Conservation (phyloP, 2,797 vertebrate genomes). For the Enteromius fasciolatus region DNA sequence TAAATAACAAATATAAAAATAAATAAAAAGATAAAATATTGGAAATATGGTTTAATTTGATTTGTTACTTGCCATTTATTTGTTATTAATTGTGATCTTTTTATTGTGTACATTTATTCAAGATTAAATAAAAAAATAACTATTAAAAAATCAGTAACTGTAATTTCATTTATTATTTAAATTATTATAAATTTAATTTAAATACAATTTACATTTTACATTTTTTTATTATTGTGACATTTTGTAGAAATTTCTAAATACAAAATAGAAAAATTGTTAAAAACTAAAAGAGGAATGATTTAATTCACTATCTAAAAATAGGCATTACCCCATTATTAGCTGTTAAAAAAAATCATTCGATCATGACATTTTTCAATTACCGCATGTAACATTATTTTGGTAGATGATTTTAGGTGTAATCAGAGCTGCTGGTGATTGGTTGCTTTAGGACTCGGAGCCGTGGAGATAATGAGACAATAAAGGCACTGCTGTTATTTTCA, state of each 20-base stretch:
- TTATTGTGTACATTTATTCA: too few relatives aligned
- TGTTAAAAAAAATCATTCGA: not conserved
- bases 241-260: not conserved
- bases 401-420: not conserved
- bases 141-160: not conserved
- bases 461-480: conserved; percentile 16
- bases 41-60: not conserved
- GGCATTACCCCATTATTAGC: not conserved
- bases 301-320: not conserved
- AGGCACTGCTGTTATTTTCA: conserved; percentile 5
- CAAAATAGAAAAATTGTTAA: not conserved
- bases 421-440: not conserved
- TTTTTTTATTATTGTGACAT: not conserved
- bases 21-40: too few relatives aligned
- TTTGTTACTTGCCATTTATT: not conserved
- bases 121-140: not conserved
- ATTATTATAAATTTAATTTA: not conserved
- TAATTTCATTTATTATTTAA: not conserved
- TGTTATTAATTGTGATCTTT: not conserved
- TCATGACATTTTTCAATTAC: not conserved
- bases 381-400: not conserved
- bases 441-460: not conserved
- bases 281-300: not conserved
- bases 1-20: too few relatives aligned
- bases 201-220: not conserved